These are phyloP conservation scores for Poeciliopsis paucimaculata DNA, from an alignment of 2,797 vertebrate genomes.

Conservation along the genomic window DNA sequence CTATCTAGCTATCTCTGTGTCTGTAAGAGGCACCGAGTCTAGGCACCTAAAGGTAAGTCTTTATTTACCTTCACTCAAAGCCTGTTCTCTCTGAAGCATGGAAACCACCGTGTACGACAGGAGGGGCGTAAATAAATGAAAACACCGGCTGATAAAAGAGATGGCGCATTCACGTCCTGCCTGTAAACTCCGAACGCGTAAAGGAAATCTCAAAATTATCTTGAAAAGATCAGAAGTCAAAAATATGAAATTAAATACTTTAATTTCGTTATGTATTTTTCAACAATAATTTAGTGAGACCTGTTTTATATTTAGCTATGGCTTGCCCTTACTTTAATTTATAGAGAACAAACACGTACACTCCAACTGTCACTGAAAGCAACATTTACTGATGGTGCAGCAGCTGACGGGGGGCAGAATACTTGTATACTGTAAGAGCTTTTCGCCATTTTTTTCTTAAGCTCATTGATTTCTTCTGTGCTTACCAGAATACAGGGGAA, in stretches of 20 bases:
- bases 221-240: not conserved
- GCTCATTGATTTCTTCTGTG: not conserved
- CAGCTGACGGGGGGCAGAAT: not conserved
- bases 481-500: not conserved
- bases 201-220: not conserved
- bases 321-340: not conserved
- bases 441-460: not conserved
- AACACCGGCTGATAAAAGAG: constrained; percentile 67
- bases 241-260: not conserved
- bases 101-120: constrained; percentile 52
- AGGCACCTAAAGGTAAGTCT: constrained; percentile 9
- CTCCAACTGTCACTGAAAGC: not conserved
- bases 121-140: constrained; percentile 64
- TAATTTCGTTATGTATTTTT: too few species aligned
- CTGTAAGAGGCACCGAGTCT: not conserved
- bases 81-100: constrained; percentile 69
- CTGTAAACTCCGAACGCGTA: not conserved
- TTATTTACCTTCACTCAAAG: constrained; percentile 74
- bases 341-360: not conserved
- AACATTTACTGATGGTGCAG: not conserved
- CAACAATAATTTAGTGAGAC: not conserved
- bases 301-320: not conserved
- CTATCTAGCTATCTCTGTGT: constrained; percentile 1
- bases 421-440: not conserved
- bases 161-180: constrained; percentile 48